Evolutionary conservation across 2,113 vertebrate genomes (phyloP).

Genomic region (Chionomys nivalis): DNA sequence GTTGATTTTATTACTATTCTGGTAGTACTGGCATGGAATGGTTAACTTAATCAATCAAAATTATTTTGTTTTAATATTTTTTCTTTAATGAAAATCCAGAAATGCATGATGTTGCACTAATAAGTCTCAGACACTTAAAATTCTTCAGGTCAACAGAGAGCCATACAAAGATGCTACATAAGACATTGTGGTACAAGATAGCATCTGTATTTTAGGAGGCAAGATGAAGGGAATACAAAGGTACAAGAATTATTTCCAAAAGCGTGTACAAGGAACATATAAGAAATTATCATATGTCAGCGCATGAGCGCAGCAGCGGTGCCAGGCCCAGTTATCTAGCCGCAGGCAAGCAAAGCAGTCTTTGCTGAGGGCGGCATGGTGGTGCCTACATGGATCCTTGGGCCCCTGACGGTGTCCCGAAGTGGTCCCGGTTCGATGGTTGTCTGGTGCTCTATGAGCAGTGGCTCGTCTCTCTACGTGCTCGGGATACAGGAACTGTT

Average conservation of each 20-base stretch:
- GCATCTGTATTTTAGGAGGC: not conserved
- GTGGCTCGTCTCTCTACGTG: too few relatives aligned
- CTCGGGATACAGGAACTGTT: too few relatives aligned
- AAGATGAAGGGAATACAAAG: not conserved
- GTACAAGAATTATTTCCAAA: not conserved
- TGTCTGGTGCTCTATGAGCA: too few relatives aligned
- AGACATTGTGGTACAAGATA: not conserved
- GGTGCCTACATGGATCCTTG: too few relatives aligned
- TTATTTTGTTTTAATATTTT: not conserved
- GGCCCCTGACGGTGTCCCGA: too few relatives aligned
- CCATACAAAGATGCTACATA: not conserved
- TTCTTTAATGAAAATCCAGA: not conserved
- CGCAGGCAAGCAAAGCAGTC: too few relatives aligned
- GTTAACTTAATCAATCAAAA: not conserved
- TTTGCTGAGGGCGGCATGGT: too few relatives aligned
- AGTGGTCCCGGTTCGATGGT: too few relatives aligned
- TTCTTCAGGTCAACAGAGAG: not conserved
- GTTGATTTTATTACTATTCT: not conserved
- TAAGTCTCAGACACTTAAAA: not conserved
- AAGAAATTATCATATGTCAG: not conserved
- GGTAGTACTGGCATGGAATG: too few relatives aligned
- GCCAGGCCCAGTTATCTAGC: too few relatives aligned
- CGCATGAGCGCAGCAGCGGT: too few relatives aligned
- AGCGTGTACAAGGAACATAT: not conserved
- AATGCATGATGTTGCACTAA: not conserved